Conservation (phyloP, 2,797 vertebrate genomes). For the Melanogrammus aeglefinus region DNA sequence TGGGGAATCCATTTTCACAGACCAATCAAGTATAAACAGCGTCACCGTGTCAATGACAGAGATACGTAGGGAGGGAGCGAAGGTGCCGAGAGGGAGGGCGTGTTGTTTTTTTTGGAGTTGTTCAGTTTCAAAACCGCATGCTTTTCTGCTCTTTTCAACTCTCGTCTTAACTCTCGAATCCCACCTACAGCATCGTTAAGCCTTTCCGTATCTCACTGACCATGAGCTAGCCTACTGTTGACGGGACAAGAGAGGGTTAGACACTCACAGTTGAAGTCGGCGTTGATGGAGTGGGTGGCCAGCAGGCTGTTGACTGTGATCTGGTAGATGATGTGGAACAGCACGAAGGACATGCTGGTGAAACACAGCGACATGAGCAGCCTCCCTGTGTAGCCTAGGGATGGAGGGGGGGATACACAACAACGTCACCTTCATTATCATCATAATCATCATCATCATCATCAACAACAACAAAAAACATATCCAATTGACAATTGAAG, state of each 20-base stretch:
- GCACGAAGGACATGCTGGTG: slow-evolving; percentile 91
- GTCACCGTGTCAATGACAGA: not conserved
- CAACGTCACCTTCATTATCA: slow-evolving; percentile 5
- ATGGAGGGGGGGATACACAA: slow-evolving; percentile 9
- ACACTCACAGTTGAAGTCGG: slow-evolving; percentile 93
- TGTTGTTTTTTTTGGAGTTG: not conserved
- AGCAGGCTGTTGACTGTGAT: slow-evolving; percentile 92
- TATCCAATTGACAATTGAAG: not conserved
- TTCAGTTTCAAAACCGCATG: not conserved
- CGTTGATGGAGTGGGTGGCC: slow-evolving; percentile 75
- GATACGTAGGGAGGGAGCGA: not conserved
- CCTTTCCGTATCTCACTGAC: not conserved
- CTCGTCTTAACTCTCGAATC: not conserved
- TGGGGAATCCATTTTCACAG: not conserved
- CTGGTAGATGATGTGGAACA: slow-evolving; percentile 96
- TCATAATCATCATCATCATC: not conserved
- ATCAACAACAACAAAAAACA: not conserved
- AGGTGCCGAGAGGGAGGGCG: not conserved
- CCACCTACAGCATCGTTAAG: not conserved
- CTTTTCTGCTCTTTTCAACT: not conserved
- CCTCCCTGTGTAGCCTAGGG: slow-evolving; percentile 91
- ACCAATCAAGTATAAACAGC: not conserved
- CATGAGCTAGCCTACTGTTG: not conserved
- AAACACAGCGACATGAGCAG: slow-evolving; percentile 94
- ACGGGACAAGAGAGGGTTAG: not conserved